phyloP scores from a whole-genome alignment of 2,888 invertebrate genomes.

The Toxonevra muliebris region DNA sequence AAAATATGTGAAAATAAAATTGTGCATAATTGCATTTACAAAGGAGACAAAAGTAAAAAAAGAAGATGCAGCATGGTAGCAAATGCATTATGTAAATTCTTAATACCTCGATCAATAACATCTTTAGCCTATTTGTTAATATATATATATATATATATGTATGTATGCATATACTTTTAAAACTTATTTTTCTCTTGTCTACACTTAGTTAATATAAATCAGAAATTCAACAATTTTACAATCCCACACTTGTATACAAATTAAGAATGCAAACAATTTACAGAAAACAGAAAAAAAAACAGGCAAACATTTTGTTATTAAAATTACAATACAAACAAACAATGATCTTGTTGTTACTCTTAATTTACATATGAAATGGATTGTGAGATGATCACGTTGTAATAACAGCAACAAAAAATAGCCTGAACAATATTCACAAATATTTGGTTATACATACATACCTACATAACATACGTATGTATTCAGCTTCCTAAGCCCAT shows the following conservation, averaged over 20 bases:
- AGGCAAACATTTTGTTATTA: slow-evolving; percentile 10
- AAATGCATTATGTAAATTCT: too few relatives aligned
- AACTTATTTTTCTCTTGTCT: too few relatives aligned
- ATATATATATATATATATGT: too few relatives aligned
- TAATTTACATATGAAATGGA: slow-evolving; percentile 53
- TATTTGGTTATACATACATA: slow-evolving; percentile 4
- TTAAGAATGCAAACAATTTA: slow-evolving; percentile 21
- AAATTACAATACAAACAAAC: slow-evolving; percentile 21
- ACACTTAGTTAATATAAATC: too few relatives aligned
- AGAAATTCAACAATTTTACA: neutral
- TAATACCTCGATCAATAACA: too few relatives aligned
- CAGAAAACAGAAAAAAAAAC: neutral
- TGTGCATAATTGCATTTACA: too few relatives aligned
- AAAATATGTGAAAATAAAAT: too few relatives aligned
- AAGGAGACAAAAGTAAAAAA: too few relatives aligned
- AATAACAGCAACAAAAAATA: slow-evolving; percentile 9
- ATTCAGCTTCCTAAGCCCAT: neutral
- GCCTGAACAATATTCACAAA: slow-evolving; percentile 14
- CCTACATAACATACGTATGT: too few relatives aligned
- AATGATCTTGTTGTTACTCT: slow-evolving; percentile 50
- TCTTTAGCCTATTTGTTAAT: too few relatives aligned
- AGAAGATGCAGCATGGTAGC: too few relatives aligned
- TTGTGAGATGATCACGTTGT: slow-evolving; percentile 38
- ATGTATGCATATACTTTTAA: too few relatives aligned
- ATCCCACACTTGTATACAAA: slow-evolving; percentile 24